These are phyloP conservation scores for Ellobius talpinus DNA, from an alignment of 2,113 vertebrate genomes.

Conservation along the genomic window DNA sequence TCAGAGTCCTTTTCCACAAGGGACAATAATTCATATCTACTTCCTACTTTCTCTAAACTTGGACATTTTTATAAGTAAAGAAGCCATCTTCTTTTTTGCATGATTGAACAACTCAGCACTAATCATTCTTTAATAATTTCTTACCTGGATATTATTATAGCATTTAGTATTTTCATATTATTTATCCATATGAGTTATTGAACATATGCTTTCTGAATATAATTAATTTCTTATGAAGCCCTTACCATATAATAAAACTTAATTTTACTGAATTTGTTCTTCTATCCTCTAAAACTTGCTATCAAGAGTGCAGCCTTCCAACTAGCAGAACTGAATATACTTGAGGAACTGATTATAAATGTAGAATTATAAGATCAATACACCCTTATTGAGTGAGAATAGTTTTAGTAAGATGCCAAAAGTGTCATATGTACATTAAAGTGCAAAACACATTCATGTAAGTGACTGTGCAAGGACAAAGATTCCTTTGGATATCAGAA, in stretches of 20 bases:
- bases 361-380: neutral
- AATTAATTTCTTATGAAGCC: neutral
- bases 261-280: neutral
- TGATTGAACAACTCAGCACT: neutral
- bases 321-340: neutral
- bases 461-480: neutral
- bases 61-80: neutral
- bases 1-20: conserved; percentile 15
- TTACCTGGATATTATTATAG: neutral
- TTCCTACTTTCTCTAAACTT: neutral
- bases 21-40: neutral
- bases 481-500: neutral
- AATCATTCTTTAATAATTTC: conserved; percentile 28
- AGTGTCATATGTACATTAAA: neutral
- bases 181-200: neutral
- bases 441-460: neutral
- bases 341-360: neutral
- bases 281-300: neutral
- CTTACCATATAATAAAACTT: neutral
- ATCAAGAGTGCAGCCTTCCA: neutral
- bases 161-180: neutral
- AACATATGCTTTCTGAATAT: neutral
- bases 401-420: neutral
- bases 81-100: neutral
- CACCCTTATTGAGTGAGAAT: neutral